A percentile compares a stretch with the other conserved stretches of the same genome.
Evolutionary conservation across 2,888 invertebrate genomes (phyloP).

Genomic region (Smittia aterrima): DNA sequence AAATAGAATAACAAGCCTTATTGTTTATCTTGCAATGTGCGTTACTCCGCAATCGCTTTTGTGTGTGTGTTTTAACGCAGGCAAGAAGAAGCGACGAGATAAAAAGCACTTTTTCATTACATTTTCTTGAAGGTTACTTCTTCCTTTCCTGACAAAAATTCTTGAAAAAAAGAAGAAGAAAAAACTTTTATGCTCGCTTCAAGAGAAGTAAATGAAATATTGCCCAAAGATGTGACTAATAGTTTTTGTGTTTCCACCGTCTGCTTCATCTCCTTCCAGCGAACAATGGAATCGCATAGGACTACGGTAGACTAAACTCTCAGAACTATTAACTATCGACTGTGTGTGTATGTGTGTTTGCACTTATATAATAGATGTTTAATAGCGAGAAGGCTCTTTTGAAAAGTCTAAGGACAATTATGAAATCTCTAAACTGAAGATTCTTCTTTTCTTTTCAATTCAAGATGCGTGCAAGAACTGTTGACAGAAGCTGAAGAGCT

Average conservation of each 20-base stretch:
- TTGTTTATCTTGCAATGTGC: slow-evolving; percentile 33
- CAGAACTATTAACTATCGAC: not conserved
- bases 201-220: slow-evolving; percentile 26
- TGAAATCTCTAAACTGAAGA: slow-evolving; percentile 7
- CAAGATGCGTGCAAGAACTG: not conserved
- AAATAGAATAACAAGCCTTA: slow-evolving; percentile 29
- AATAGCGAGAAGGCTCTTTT: slow-evolving; percentile 12
- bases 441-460: too few species aligned
- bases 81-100: not conserved
- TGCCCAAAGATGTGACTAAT: slow-evolving; percentile 35
- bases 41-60: slow-evolving; percentile 16
- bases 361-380: slow-evolving; percentile 34
- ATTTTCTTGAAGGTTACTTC: not conserved
- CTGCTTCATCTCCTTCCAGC: not conserved
- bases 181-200: too few species aligned
- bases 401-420: slow-evolving; percentile 16
- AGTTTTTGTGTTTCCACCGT: slow-evolving; percentile 27
- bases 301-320: not conserved
- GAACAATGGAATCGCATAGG: not conserved
- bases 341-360: not conserved
- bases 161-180: not conserved
- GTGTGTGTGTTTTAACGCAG: not conserved
- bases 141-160: not conserved
- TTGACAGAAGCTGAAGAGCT: slow-evolving; percentile 12
- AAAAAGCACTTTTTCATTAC: not conserved